These are phyloP conservation scores for Atlantisia rogersi DNA, from an alignment of 2,113 vertebrate species.

Conservation along the genomic window DNA sequence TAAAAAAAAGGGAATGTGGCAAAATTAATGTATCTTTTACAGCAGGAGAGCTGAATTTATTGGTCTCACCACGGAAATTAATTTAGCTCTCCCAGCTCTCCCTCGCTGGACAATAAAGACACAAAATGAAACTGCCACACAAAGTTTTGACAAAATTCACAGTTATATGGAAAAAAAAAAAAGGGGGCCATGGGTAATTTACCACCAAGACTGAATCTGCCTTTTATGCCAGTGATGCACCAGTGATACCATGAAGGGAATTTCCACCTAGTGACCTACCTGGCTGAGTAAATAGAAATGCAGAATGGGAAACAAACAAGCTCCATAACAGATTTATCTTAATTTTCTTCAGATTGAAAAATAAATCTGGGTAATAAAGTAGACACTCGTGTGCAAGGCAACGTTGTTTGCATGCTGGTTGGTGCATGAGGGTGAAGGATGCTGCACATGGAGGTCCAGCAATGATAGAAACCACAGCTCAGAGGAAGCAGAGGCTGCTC, in stretches of 20 bases:
- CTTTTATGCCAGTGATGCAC: not conserved
- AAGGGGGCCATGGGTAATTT: not conserved
- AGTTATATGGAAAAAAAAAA: not conserved
- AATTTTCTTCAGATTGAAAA: not conserved
- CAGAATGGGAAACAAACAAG: not conserved
- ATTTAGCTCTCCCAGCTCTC: slow-evolving; percentile 47
- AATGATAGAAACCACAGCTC: not conserved
- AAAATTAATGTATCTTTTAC: slow-evolving; percentile 44
- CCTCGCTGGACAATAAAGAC: slow-evolving; percentile 24
- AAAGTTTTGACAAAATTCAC: slow-evolving; percentile 22
- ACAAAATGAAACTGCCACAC: not conserved
- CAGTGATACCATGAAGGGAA: not conserved
- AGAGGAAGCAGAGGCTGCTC: not conserved
- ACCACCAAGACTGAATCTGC: not conserved
- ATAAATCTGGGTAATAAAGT: not conserved
- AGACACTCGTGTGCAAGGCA: not conserved
- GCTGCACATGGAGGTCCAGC: not conserved
- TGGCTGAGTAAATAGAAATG: not conserved
- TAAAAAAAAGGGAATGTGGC: not conserved
- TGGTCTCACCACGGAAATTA: slow-evolving; percentile 42
- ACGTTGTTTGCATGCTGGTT: fast-evolving
- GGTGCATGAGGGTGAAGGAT: not conserved
- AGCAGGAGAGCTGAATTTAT: slow-evolving; percentile 35
- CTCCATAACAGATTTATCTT: not conserved
- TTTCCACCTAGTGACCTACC: not conserved